Evolutionary conservation across 1,140 invertebrate genomes (phyloP), one percentile per base, ranked within the genome.

Genomic region (Plectrocnemia conspersa): DNA sequence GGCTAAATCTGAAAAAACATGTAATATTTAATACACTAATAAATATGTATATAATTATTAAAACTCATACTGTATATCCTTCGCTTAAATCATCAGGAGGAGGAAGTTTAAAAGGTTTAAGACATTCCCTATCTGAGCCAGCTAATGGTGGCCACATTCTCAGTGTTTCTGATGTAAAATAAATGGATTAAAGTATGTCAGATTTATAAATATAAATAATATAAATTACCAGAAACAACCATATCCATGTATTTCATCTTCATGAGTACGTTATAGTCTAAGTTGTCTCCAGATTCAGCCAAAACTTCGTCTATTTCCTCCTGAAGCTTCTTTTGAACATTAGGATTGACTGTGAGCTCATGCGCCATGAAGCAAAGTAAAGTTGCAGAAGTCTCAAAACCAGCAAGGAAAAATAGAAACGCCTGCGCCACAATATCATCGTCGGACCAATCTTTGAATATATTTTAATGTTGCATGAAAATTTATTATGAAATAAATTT

Each of bases 181-280:
- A 44, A 6, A 71, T 2, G 16, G 24, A 48, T 45, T 11, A 6
- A 9, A 6, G 7, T 21, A 44, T 6, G 7, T 18, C 21, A 23
- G 5, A 9, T 9, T 19, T 21, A 44, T 44, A 7, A n/a, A 18
- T 21, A 16, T 44, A 44, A 10, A 6, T 7, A 44, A 5, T 19
- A 7, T 44, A 10, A n/a, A 44, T 21, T 62, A 76, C 74, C 76
- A 54, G 67, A 70, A 49, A 76, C 61, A 33, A 76, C 72, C 72
- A 76, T 77, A 62, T 78, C 71, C 58, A 80, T 56, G 58, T 79
- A 80, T 32, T 71, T 68, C 67, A 80, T 67, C 24, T 68, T 64
- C 36, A 67, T 62, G 3, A 79, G 53, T 5, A 63, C 64, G 36
- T 79, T 72, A 55, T 76, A 75, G 3, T 63, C 64, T 7, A 67